Base-by-base conservation (phyloP, 2,888 invertebrate genomes). In the Pimpla rufipes region DNA sequence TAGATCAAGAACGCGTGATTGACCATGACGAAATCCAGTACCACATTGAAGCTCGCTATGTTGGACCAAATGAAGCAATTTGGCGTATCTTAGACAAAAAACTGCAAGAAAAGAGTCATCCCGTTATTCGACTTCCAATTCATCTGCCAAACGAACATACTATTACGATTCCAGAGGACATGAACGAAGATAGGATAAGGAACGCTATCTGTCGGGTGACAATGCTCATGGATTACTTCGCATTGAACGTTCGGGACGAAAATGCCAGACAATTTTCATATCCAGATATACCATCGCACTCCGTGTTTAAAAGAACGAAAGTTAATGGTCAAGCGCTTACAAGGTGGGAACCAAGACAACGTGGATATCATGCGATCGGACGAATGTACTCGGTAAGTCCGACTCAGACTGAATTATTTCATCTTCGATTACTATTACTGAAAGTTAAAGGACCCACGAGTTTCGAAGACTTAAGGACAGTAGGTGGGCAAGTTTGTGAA, bases 381-480 rank as follows among this genome's bases (percentile, higher is more conserved):
- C 74, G 89, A 64, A 88, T 90, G 79, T 89, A 89, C 70, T 79
- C 87, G 35, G 88, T 90, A 21, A 85, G 81, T 47, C 86, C 88
- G 18, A 75, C 74, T 23, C 88, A 92, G 59, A 59, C 55, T 1
- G 90, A 92, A 87, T 77, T 86, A 13, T 91, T 81, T 81, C 85
- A 87, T 71, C 78, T 92, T 8, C 84, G 90, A 47, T 70, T 91
- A 29, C 79, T 92, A 7, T 85, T 92, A 21, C 79, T 88, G 0
- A 84, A 88, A 40, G 83, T 90, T 0, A 87, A 85, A 85, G 91
- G 89, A 35, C 87, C 89, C n/a, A 88, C 67, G 50, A 88, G 86
- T 81, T 92, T 87, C 82, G 78, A 89, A 74, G 80, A 90, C 78
- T 70, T 92, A 18, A 78, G 85, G 80, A 90, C 87, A 5, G 87